Conservation (phyloP, 2,797 vertebrate genomes). For the Falco berigora region DNA sequence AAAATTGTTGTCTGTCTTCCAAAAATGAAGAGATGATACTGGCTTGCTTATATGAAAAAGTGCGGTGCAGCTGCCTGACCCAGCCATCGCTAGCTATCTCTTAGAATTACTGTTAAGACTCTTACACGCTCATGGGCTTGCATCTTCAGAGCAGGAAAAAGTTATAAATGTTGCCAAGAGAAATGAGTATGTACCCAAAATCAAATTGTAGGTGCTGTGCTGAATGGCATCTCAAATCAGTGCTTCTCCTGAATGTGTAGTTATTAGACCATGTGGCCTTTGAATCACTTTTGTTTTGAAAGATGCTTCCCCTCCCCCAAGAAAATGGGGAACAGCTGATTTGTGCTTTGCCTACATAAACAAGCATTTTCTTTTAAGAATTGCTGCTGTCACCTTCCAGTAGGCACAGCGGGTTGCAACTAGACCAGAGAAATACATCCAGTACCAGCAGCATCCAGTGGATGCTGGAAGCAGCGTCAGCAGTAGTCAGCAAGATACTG, state of each 20-base stretch:
- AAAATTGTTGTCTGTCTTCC: not conserved
- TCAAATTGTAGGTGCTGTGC: not conserved
- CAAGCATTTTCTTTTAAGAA: not conserved
- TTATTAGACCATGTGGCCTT: not conserved
- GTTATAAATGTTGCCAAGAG: not conserved
- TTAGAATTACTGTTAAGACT: not conserved
- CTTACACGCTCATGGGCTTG: not conserved
- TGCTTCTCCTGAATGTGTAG: not conserved
- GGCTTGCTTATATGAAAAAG: not conserved
- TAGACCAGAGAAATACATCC: not conserved
- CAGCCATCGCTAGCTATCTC: not conserved
- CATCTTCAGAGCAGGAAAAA: not conserved
- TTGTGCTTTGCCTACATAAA: not conserved
- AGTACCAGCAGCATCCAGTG: not conserved
- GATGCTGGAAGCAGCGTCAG: not conserved
- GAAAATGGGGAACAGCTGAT: not conserved
- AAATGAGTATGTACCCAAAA: not conserved
- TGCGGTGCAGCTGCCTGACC: not conserved
- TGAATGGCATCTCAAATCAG: not conserved
- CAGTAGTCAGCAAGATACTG: not conserved
- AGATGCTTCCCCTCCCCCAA: not conserved
- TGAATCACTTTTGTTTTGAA: not conserved
- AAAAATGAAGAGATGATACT: not conserved
- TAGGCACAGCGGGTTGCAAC: not conserved
- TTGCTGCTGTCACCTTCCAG: not conserved